A percentile compares a stretch with the other conserved stretches of the same genome.
Evolutionary conservation across 2,888 invertebrate species (phyloP).

Genomic region (Drosophila colorata): DNA sequence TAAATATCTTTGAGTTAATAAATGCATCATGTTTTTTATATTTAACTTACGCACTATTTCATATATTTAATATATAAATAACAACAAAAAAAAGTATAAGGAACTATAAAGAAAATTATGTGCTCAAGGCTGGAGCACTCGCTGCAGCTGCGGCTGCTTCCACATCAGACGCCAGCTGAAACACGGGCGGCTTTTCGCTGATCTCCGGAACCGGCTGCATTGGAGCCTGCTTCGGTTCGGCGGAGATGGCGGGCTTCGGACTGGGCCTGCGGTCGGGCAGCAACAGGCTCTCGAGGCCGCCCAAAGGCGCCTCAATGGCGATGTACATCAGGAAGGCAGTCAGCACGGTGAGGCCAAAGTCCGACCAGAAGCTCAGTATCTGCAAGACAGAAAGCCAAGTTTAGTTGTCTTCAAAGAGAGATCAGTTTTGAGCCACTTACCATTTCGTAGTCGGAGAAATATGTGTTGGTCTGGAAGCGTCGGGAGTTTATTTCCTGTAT

Average conservation of each 20-base stretch:
- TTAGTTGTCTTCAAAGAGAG: background rate
- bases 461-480: conserved; percentile 57
- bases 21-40: no score
- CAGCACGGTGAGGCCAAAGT: conserved; percentile 74
- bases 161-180: background rate
- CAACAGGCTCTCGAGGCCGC: conserved; percentile 44
- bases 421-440: conserved; percentile 42
- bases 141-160: conserved; percentile 1
- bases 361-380: conserved; percentile 76
- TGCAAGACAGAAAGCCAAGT: conserved; percentile 7
- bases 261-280: conserved; percentile 23
- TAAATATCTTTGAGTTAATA: no score
- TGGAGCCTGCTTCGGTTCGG: background rate
- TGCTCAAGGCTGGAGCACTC: background rate
- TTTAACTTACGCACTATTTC: no score
- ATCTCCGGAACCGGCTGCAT: background rate
- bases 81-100: background rate
- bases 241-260: background rate
- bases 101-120: background rate
- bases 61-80: conserved; percentile 1
- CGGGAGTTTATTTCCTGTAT: conserved; percentile 58
- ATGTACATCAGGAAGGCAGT: conserved; percentile 42
- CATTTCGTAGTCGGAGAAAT: conserved; percentile 77
- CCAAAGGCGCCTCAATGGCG: conserved; percentile 57
- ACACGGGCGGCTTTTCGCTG: background rate